These are phyloP conservation scores for Scatophagus argus DNA, from an alignment of 2,113 vertebrate genomes.

Conservation along the genomic window DNA sequence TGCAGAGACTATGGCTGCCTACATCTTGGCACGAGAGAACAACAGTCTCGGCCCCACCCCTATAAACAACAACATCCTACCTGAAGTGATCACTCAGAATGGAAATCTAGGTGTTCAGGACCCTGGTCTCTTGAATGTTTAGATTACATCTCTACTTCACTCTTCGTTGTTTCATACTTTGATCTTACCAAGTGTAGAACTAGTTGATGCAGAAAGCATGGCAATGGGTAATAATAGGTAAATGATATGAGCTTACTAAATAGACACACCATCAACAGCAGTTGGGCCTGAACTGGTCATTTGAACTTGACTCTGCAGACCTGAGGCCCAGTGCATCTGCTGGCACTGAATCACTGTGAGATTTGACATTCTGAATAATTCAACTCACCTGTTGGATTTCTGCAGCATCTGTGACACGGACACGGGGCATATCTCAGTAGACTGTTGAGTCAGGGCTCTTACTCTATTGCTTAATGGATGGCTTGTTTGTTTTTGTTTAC, in stretches of 20 bases:
- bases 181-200: constrained; percentile 51
- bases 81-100: constrained; percentile 84
- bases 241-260: constrained; percentile 52
- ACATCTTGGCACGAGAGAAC: constrained; percentile 83
- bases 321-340: constrained; percentile 43
- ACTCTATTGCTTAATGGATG: constrained; percentile 48
- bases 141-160: constrained; percentile 54
- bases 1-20: constrained; percentile 85
- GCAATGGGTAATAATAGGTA: constrained; percentile 28
- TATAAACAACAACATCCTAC: constrained; percentile 85
- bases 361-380: constrained; percentile 65
- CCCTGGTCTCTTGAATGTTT: constrained; percentile 87
- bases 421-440: constrained; percentile 29
- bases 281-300: constrained; percentile 47
- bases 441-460: constrained; percentile 61
- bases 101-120: constrained; percentile 86
- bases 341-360: constrained; percentile 82
- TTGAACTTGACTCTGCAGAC: constrained; percentile 42
- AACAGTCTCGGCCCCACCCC: constrained; percentile 75
- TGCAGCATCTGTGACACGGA: constrained; percentile 55
- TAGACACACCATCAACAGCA: constrained; percentile 39
- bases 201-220: constrained; percentile 56
- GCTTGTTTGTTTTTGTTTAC: constrained; percentile 54
- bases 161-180: constrained; percentile 45
- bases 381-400: constrained; percentile 66